Evolutionary conservation across 2,113 vertebrate species (phyloP).

Genomic region (Oryzias javanicus): DNA sequence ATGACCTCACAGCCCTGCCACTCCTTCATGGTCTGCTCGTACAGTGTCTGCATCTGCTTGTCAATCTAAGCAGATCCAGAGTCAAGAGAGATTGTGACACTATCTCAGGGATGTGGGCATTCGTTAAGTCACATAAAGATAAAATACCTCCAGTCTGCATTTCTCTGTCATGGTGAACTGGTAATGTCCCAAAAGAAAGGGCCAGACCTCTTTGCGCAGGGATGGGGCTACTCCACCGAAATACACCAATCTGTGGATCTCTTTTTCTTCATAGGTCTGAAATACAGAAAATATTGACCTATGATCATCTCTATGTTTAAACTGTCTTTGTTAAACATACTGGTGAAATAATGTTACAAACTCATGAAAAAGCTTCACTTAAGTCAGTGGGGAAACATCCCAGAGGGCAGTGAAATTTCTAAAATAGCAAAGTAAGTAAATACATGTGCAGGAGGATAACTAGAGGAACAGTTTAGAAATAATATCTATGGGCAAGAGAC

Average conservation of each 20-base stretch:
- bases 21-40: constrained; percentile 92
- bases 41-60: constrained; percentile 82
- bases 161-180: constrained; percentile 89
- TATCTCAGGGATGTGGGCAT: background rate
- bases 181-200: constrained; percentile 96
- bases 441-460: no score
- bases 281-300: background rate
- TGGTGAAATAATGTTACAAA: background rate
- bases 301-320: no score
- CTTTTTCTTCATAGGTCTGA: constrained; percentile 87
- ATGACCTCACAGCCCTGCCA: constrained; percentile 97
- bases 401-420: no score
- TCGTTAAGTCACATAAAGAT: background rate
- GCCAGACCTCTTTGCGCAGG: constrained; percentile 94
- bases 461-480: no score
- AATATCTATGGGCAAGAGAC: no score
- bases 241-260: constrained; percentile 91
- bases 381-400: no score
- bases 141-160: constrained; percentile 84
- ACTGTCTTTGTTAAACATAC: background rate
- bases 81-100: background rate
- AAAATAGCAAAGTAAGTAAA: no score
- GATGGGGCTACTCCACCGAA: constrained; percentile 90
- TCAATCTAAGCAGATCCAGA: constrained; percentile 79
- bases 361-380: no score